phyloP scores from a whole-genome alignment of 2,113 vertebrate genomes.

The Dipodomys merriami region DNA sequence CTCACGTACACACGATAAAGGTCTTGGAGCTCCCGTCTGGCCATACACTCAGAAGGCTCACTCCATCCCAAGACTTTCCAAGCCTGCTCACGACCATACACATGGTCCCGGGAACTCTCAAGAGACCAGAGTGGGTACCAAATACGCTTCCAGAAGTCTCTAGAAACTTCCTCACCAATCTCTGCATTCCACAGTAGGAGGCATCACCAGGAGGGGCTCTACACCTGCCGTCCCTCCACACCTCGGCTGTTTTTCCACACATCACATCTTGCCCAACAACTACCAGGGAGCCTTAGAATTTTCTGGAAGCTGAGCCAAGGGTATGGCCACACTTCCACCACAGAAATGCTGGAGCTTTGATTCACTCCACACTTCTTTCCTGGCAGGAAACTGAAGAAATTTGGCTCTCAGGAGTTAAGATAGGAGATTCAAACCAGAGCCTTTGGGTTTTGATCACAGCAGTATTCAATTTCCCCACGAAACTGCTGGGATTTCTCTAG shows the following conservation, averaged over 20 bases:
- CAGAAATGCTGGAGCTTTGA: neutral
- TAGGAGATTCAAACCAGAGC: neutral
- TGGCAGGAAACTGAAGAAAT: neutral
- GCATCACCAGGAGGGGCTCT: neutral
- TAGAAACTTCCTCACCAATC: neutral
- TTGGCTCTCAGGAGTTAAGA: neutral
- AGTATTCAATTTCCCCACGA: neutral
- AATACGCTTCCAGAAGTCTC: neutral
- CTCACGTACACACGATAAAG: neutral
- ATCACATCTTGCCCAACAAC: neutral
- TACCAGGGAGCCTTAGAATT: neutral
- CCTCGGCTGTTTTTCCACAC: neutral
- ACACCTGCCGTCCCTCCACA: neutral
- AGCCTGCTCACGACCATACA: neutral
- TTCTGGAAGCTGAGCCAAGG: neutral
- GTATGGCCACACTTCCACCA: neutral
- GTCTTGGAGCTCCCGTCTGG: neutral
- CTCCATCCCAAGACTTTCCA: neutral
- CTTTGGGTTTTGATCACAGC: neutral
- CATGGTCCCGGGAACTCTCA: too few relatives aligned
- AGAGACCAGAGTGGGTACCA: neutral
- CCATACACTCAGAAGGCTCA: neutral
- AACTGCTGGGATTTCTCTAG: neutral
- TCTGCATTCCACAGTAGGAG: neutral
- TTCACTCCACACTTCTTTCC: too few relatives aligned